A percentile compares a stretch with the other conserved stretches of the same genome.
phyloP scores from a whole-genome alignment of 2,113 vertebrate species.

The Amphiprion ocellaris region DNA sequence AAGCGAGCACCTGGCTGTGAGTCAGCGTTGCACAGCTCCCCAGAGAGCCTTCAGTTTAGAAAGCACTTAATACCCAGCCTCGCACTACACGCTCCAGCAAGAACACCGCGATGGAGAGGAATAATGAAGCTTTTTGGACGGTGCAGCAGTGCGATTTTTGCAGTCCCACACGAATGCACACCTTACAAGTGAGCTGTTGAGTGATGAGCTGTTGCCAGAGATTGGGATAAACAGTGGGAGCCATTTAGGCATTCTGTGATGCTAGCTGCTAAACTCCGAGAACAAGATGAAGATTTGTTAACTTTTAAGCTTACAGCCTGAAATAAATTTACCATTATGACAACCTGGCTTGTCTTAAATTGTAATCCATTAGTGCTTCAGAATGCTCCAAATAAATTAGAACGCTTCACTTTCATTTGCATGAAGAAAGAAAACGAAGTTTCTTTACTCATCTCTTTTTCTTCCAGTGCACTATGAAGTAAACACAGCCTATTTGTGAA shows the following conservation, averaged over 20 bases:
- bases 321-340: no score
- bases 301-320: neutral
- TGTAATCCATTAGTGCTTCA: no score
- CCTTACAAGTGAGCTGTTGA: conserved; percentile 46
- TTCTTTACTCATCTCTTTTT: no score
- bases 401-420: no score
- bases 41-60: conserved; percentile 74
- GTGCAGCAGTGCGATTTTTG: conserved; percentile 41
- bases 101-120: conserved; percentile 53
- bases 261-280: conserved; percentile 13
- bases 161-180: conserved; percentile 47
- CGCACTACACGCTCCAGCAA: conserved; percentile 58
- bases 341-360: no score
- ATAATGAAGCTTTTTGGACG: conserved; percentile 66
- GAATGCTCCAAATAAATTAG: no score
- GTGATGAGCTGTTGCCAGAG: conserved; percentile 11
- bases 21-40: conserved; percentile 74
- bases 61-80: conserved; percentile 76
- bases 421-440: no score
- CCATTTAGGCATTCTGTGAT: neutral
- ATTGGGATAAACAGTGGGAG: neutral
- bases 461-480: no score
- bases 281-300: neutral
- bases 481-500: no score
- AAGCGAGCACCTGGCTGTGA: conserved; percentile 78